A percentile compares a stretch with the other conserved stretches of the same genome.
Evolutionary conservation across 1,140 invertebrate species (phyloP).

Genomic region (Orussus abietinus): DNA sequence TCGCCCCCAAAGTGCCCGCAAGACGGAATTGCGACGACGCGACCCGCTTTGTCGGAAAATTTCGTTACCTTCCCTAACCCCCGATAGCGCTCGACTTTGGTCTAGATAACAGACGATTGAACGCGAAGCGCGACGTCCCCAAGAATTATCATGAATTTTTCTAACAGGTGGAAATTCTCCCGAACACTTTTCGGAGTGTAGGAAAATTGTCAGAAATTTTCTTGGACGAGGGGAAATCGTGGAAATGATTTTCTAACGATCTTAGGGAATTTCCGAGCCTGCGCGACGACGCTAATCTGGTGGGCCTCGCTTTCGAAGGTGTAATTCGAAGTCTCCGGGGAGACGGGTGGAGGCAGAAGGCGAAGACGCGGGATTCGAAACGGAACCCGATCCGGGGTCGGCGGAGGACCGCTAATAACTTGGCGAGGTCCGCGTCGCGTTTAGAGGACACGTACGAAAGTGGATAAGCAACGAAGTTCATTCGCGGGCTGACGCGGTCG

Average conservation of each 20-base stretch:
- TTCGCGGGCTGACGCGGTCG: constrained; percentile 40
- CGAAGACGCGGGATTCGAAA: constrained; percentile 10
- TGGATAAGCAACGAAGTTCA: constrained; percentile 49
- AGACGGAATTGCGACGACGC: too few relatives aligned
- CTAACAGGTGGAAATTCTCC: too few relatives aligned
- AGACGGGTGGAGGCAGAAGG: neutral
- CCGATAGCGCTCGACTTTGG: too few relatives aligned
- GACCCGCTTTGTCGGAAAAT: too few relatives aligned
- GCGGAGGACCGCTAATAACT: constrained; percentile 41
- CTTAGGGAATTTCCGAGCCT: neutral
- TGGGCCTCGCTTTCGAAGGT: constrained; percentile 1
- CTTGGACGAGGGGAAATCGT: neutral
- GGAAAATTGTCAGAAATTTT: too few relatives aligned
- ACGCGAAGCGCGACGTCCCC: too few relatives aligned
- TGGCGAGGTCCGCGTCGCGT: constrained; percentile 31
- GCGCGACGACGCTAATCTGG: constrained; percentile 14
- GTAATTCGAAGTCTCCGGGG: neutral
- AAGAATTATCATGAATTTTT: too few relatives aligned
- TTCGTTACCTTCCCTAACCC: too few relatives aligned
- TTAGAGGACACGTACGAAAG: constrained; percentile 48
- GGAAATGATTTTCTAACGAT: neutral
- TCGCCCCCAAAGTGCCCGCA: too few relatives aligned
- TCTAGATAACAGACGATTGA: too few relatives aligned
- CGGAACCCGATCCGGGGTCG: constrained; percentile 31
- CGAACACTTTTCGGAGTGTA: too few relatives aligned